These are phyloP conservation scores for Hemicrepidius hirtus DNA, from an alignment of 2,888 invertebrate species.

Conservation along the genomic window DNA sequence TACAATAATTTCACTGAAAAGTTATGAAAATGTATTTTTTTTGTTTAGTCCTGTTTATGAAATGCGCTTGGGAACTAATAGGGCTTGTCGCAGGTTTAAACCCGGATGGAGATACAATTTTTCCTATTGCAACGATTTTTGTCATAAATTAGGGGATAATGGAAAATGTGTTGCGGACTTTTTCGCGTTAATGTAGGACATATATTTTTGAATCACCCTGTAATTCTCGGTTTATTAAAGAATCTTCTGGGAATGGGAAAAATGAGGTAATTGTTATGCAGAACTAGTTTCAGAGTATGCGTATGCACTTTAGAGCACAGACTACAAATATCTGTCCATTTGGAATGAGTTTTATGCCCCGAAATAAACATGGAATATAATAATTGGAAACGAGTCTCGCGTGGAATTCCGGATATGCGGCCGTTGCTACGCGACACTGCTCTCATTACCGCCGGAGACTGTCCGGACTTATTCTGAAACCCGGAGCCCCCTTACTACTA, in stretches of 20 bases:
- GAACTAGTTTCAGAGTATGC: constrained; percentile 15
- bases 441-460: constrained; percentile 59
- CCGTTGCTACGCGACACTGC: constrained; percentile 62
- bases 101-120: no score
- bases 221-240: no score
- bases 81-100: no score
- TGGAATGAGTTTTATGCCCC: constrained; percentile 60
- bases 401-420: constrained; percentile 66
- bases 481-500: constrained; percentile 30
- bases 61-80: no score
- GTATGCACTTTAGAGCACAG: constrained; percentile 52
- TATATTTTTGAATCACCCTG: no score
- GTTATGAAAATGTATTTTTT: no score
- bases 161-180: no score
- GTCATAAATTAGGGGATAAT: no score
- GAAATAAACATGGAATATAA: constrained; percentile 68
- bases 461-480: constrained; percentile 41
- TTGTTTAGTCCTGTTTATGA: no score
- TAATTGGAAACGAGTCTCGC: constrained; percentile 65
- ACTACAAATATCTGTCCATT: constrained; percentile 66
- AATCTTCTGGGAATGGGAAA: neutral
- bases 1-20: no score
- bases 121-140: no score
- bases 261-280: constrained; percentile 32
- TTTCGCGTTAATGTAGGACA: no score